These are phyloP conservation scores for Pterostichus madidus DNA, from an alignment of 2,888 invertebrate species.

Conservation along the genomic window DNA sequence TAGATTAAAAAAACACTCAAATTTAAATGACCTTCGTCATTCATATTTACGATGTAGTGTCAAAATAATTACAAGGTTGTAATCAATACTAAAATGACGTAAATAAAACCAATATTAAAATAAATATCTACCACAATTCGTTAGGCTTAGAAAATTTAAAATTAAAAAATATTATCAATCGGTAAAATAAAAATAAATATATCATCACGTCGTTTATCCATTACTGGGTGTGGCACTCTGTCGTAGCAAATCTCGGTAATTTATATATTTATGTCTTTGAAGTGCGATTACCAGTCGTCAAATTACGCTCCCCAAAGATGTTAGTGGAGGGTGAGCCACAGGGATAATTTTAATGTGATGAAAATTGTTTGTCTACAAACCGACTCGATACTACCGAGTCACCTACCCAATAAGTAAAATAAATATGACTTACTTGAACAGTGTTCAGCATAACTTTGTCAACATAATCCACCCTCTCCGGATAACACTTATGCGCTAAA, in stretches of 20 bases:
- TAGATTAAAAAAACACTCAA: not conserved
- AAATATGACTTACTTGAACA: constrained; percentile 77
- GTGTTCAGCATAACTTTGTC: constrained; percentile 96
- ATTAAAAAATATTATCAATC: not conserved
- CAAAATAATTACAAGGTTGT: not conserved
- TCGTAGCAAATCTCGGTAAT: no score
- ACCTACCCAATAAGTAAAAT: constrained; percentile 1
- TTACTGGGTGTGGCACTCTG: no score
- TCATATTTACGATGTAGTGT: not conserved
- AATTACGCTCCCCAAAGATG: no score
- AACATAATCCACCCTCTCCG: constrained; percentile 95
- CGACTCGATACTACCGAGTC: no score
- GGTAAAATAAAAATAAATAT: not conserved
- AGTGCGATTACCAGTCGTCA: no score
- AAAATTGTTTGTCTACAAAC: no score
- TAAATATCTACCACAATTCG: no score
- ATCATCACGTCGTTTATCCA: no score
- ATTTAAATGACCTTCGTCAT: constrained; percentile 1
- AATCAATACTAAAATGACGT: constrained; percentile 1
- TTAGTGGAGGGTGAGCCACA: no score
- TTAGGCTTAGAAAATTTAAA: no score
- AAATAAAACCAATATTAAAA: not conserved
- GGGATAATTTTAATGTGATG: no score
- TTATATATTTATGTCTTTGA: no score
- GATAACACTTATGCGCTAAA: constrained; percentile 97